These are phyloP conservation scores for Rhabdomys dilectus DNA, from an alignment of 2,113 vertebrate genomes.

Conservation along the genomic window DNA sequence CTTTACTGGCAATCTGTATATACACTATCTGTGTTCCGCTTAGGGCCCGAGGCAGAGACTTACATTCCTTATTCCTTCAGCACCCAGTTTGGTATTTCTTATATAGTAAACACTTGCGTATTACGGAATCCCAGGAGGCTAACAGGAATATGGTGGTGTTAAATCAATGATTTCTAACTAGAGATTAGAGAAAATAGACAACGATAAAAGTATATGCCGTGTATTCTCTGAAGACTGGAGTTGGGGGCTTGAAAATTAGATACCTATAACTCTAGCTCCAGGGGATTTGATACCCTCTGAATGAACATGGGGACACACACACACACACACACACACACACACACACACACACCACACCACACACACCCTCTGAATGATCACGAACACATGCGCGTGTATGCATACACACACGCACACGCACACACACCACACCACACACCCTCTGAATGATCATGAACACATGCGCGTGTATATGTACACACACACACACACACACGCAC, in stretches of 20 bases:
- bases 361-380: too few relatives aligned
- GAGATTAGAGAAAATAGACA: background rate
- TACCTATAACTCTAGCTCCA: background rate
- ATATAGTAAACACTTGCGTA: background rate
- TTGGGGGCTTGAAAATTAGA: too few relatives aligned
- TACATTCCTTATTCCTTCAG: background rate
- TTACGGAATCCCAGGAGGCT: background rate
- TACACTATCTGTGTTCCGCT: background rate
- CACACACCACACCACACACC: background rate
- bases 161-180: conserved; percentile 29
- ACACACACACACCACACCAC: background rate
- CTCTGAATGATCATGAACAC: too few relatives aligned
- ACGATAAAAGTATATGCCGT: background rate
- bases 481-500: background rate
- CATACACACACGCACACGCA: background rate
- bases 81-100: conserved; percentile 23
- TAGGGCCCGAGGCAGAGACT: background rate
- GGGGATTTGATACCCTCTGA: background rate
- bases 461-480: too few relatives aligned
- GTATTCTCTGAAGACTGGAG: background rate
- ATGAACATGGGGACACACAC: background rate
- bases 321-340: too few relatives aligned
- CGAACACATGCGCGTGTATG: too few relatives aligned
- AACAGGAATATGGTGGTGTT: background rate
- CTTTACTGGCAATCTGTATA: background rate